Conservation (phyloP, 2,113 vertebrate genomes). For the Nothobranchius furzeri region DNA sequence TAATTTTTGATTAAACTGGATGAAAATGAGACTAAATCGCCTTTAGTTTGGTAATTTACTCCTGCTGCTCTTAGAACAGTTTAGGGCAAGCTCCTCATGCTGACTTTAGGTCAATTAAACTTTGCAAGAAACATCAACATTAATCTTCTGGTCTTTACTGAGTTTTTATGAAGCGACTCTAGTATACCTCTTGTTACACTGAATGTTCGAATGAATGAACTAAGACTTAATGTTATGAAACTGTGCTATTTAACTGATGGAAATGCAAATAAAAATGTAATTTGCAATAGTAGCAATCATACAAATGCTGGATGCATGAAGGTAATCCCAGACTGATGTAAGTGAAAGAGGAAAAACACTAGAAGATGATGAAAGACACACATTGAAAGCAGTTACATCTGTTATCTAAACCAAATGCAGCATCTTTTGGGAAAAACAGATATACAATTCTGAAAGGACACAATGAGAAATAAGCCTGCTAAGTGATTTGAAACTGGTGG, state of each 20-base stretch:
- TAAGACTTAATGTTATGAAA: slow-evolving; percentile 2
- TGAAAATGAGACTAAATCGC: slow-evolving; percentile 18
- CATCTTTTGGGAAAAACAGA: slow-evolving; percentile 68
- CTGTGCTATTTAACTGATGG: neutral
- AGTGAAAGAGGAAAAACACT: slow-evolving; percentile 23
- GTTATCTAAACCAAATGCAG: slow-evolving; percentile 74
- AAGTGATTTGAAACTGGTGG: slow-evolving; percentile 35
- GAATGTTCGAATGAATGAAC: slow-evolving; percentile 16
- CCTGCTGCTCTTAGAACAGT: slow-evolving; percentile 21
- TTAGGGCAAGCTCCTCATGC: slow-evolving; percentile 48
- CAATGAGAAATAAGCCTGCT: slow-evolving; percentile 62
- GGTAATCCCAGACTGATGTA: slow-evolving; percentile 24
- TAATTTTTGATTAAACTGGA: slow-evolving; percentile 37
- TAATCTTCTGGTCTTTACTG: too few species aligned
- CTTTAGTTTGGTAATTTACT: slow-evolving; percentile 10
- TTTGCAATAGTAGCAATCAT: slow-evolving; percentile 25
- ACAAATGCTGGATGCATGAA: slow-evolving; percentile 34
- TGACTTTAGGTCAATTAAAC: slow-evolving; percentile 12
- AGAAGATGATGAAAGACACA: slow-evolving; percentile 49
- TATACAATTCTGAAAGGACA: slow-evolving; percentile 53
- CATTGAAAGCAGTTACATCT: slow-evolving; percentile 62
- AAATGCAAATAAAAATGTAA: slow-evolving; percentile 20
- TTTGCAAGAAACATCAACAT: neutral
- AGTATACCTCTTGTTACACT: too few species aligned
- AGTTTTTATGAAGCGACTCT: too few species aligned